phyloP scores from a whole-genome alignment of 2,113 vertebrate species.

The Oreochromis tanganicae region DNA sequence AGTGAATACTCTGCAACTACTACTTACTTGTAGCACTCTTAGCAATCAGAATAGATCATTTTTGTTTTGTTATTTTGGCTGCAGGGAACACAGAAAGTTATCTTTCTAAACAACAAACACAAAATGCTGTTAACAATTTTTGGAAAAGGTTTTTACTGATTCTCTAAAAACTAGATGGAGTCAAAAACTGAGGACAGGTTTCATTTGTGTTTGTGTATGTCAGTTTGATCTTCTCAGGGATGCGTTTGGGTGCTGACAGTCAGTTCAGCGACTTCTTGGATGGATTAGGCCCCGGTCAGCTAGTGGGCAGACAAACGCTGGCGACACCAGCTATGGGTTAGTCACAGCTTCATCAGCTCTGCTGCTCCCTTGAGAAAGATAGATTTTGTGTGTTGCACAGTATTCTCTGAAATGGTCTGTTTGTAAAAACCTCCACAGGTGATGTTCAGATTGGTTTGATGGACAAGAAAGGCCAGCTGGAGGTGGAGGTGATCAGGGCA shows the following conservation, averaged over 20 bases:
- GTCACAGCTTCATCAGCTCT: slow-evolving; percentile 5
- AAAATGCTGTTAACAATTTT: neutral
- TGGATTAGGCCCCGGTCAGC: slow-evolving; percentile 92
- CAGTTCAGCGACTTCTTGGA: slow-evolving; percentile 99
- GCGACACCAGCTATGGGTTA: slow-evolving; percentile 98
- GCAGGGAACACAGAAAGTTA: neutral
- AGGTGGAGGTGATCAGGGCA: slow-evolving; percentile 98
- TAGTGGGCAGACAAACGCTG: slow-evolving; percentile 94
- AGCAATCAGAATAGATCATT: neutral
- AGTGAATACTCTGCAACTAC: neutral
- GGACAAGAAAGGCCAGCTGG: slow-evolving; percentile 95
- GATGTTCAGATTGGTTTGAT: slow-evolving; percentile 98
- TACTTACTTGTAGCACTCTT: neutral
- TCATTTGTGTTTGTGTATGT: slow-evolving; percentile 22
- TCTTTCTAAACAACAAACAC: neutral
- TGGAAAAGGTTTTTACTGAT: neutral
- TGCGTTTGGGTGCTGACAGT: slow-evolving; percentile 92
- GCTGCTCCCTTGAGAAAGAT: neutral
- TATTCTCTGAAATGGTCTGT: neutral
- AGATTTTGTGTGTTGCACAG: neutral
- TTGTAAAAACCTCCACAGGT: slow-evolving; percentile 66
- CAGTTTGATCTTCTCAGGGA: slow-evolving; percentile 97
- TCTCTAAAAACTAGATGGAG: neutral
- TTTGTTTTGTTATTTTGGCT: neutral
- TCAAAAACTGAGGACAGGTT: neutral